phyloP scores from a whole-genome alignment of 2,888 invertebrate genomes.

The Ichneumon xanthorius region DNA sequence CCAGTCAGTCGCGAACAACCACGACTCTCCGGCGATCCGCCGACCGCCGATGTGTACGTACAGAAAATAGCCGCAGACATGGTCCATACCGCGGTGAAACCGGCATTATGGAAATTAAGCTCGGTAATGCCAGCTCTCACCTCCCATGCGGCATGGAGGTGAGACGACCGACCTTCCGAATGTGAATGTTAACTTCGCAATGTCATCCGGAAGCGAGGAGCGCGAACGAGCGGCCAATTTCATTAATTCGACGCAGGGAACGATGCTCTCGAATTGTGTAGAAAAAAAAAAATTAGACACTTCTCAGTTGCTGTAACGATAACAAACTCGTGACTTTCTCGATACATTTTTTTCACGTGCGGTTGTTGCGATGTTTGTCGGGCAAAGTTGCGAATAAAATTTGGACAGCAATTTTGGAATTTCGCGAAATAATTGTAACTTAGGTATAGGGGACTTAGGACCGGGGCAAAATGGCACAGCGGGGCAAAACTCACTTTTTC shows the following conservation, averaged over 20 bases:
- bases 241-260: background rate
- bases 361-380: background rate
- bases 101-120: constrained; percentile 76
- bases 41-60: constrained; percentile 65
- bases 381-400: background rate
- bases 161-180: constrained; percentile 35
- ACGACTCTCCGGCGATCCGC: constrained; percentile 24
- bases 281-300: background rate
- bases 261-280: too few species aligned
- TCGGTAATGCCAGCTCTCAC: constrained; percentile 51
- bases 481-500: too few species aligned
- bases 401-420: background rate
- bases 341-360: background rate
- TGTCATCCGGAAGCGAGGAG: constrained; percentile 12
- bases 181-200: constrained; percentile 19
- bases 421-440: background rate
- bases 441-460: too few species aligned
- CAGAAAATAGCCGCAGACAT: constrained; percentile 62
- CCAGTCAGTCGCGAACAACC: constrained; percentile 14
- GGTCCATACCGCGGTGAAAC: constrained; percentile 63
- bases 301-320: background rate
- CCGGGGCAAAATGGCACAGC: too few species aligned
- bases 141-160: constrained; percentile 9
- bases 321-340: too few species aligned
- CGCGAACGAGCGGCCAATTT: background rate